Evolutionary conservation across 2,797 vertebrate species (phyloP).

Genomic region (Takifugu rubripes): DNA sequence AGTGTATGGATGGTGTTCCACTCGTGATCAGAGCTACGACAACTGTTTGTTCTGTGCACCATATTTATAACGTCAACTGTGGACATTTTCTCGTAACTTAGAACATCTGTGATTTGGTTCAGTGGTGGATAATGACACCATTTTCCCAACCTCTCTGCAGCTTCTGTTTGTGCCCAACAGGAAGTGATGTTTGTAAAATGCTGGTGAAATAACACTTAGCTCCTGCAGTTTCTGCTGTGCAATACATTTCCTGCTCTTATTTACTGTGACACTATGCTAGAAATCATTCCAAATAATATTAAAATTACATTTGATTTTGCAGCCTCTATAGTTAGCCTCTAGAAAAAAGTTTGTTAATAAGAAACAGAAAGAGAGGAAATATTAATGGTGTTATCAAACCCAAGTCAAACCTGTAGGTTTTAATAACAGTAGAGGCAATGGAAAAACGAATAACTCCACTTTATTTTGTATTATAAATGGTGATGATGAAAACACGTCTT

Average conservation of each 20-base stretch:
- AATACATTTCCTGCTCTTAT: constrained; percentile 12
- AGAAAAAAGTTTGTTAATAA: too few relatives aligned
- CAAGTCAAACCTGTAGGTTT: background rate
- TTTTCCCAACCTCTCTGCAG: constrained; percentile 22
- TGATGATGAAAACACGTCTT: background rate
- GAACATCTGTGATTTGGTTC: constrained; percentile 18
- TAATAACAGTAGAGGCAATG: too few relatives aligned
- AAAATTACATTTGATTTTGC: background rate
- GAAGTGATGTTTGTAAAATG: constrained; percentile 16
- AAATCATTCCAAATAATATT: constrained; percentile 1
- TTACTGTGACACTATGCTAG: background rate
- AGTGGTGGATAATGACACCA: constrained; percentile 16
- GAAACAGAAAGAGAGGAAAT: too few relatives aligned
- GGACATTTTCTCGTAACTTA: constrained; percentile 12
- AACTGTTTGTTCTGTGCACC: constrained; percentile 26
- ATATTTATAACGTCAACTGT: constrained; percentile 16
- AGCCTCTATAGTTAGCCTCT: too few relatives aligned
- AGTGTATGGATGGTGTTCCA: constrained; percentile 38
- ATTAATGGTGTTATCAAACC: too few relatives aligned
- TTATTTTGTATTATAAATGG: constrained; percentile 5
- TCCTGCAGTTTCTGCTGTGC: background rate
- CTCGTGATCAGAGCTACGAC: constrained; percentile 39
- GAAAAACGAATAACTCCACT: background rate
- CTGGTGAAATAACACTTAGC: background rate
- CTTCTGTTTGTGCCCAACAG: constrained; percentile 12